Conservation (phyloP, 2,797 vertebrate species). For the Hydrocynus forskahlii region DNA sequence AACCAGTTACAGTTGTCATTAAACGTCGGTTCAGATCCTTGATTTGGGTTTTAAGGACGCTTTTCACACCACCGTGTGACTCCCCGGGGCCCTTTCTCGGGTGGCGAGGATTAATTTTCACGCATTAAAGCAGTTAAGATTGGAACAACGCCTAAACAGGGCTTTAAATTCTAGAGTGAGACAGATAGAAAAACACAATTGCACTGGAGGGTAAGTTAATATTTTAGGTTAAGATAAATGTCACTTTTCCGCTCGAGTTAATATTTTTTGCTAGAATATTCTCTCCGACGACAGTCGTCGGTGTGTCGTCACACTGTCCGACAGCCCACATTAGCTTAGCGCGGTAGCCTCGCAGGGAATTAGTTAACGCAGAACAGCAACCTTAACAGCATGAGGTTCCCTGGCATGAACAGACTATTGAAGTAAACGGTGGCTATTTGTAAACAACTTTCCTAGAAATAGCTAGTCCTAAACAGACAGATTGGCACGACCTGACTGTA, state of each 20-base stretch:
- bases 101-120: too few species aligned
- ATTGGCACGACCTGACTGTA: background rate
- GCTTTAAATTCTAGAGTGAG: too few species aligned
- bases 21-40: background rate
- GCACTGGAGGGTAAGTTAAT: background rate
- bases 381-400: background rate
- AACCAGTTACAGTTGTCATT: background rate
- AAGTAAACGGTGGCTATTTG: background rate
- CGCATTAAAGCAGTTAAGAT: too few species aligned
- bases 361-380: background rate
- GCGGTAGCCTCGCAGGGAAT: background rate
- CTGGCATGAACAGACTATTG: background rate
- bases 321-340: background rate
- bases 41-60: background rate
- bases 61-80: background rate
- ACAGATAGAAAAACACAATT: background rate
- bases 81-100: too few species aligned
- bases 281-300: slow-evolving; percentile 54
- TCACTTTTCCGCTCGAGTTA: background rate
- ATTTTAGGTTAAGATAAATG: background rate
- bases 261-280: slow-evolving; percentile 75
- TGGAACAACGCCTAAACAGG: too few species aligned
- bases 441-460: background rate
- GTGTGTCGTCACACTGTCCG: slow-evolving; percentile 64
- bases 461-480: background rate